Conservation (phyloP, 2,888 invertebrate genomes). For the Pheosia gnoma region DNA sequence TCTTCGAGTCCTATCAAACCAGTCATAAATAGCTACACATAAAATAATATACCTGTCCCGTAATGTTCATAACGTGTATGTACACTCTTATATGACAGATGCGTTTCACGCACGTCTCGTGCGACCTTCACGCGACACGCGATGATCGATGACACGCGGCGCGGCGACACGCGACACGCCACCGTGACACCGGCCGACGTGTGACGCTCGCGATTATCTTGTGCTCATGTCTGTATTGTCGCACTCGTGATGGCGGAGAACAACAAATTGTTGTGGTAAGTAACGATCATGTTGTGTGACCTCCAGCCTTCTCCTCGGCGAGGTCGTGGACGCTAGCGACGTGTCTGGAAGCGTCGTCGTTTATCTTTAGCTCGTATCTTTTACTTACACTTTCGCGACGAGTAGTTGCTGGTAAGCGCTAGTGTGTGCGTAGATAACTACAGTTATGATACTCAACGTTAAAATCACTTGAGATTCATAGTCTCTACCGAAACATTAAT, state of each 20-base stretch:
- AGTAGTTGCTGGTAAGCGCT: background rate
- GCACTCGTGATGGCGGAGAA: too few species aligned
- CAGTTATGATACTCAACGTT: background rate
- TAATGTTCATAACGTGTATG: too few species aligned
- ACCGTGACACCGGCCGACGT: background rate
- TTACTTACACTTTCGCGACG: background rate
- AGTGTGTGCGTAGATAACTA: background rate
- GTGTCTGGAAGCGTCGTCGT: background rate
- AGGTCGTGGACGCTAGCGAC: slow-evolving; percentile 5
- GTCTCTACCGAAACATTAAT: background rate
- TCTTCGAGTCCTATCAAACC: too few species aligned
- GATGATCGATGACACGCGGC: slow-evolving; percentile 14
- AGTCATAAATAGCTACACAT: too few species aligned
- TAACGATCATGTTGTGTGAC: slow-evolving; percentile 1
- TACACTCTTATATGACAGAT: background rate
- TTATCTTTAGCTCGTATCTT: slow-evolving; percentile 9
- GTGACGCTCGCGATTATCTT: too few species aligned
- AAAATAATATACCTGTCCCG: too few species aligned
- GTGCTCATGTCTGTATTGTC: too few species aligned
- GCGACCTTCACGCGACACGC: slow-evolving; percentile 4
- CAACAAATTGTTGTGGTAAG: background rate
- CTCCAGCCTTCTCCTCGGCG: slow-evolving; percentile 1
- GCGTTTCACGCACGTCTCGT: background rate
- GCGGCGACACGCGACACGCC: slow-evolving; percentile 7
- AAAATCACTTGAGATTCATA: background rate